A percentile compares a stretch with the other conserved stretches of the same genome.
Evolutionary conservation across 2,888 invertebrate genomes (phyloP).

Genomic region (Polylopha cassiicola): DNA sequence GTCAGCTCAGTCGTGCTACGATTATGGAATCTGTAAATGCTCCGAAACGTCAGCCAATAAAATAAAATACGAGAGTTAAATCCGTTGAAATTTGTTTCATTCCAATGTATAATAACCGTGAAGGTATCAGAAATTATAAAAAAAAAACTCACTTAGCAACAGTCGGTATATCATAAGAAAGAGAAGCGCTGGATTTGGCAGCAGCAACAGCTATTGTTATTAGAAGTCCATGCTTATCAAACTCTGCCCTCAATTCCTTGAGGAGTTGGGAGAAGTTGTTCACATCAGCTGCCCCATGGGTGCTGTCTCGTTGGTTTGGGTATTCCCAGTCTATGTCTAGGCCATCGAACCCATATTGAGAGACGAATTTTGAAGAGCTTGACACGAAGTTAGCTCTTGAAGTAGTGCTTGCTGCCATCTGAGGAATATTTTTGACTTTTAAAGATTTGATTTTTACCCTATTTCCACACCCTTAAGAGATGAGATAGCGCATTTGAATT

Average conservation of each 20-base stretch:
- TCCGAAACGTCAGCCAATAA: no score
- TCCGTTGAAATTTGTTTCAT: no score
- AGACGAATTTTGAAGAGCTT: conserved; percentile 73
- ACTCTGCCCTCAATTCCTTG: conserved; percentile 74
- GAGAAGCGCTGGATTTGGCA: conserved; percentile 56
- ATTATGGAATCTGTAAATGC: no score
- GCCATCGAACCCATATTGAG: conserved; percentile 80
- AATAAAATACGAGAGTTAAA: no score
- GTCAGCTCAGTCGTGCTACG: no score
- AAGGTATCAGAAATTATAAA: not conserved
- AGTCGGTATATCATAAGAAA: conserved; percentile 78
- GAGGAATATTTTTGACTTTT: conserved; percentile 16
- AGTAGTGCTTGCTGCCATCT: no score
- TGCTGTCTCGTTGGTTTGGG: conserved; percentile 75
- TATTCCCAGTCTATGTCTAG: conserved; percentile 87
- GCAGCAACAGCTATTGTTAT: conserved; percentile 80
- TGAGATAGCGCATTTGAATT: no score
- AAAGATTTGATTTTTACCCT: no score
- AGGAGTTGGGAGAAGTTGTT: conserved; percentile 73
- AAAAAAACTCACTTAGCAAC: conserved; percentile 64
- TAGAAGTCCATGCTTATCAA: conserved; percentile 68
- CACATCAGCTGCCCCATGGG: conserved; percentile 59
- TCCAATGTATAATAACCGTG: no score
- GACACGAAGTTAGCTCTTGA: conserved; percentile 78
- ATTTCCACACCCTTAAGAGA: no score